Base-by-base conservation (phyloP, 53 echinoderm and acorn worm genomes). In the Stichopus horrens region DNA sequence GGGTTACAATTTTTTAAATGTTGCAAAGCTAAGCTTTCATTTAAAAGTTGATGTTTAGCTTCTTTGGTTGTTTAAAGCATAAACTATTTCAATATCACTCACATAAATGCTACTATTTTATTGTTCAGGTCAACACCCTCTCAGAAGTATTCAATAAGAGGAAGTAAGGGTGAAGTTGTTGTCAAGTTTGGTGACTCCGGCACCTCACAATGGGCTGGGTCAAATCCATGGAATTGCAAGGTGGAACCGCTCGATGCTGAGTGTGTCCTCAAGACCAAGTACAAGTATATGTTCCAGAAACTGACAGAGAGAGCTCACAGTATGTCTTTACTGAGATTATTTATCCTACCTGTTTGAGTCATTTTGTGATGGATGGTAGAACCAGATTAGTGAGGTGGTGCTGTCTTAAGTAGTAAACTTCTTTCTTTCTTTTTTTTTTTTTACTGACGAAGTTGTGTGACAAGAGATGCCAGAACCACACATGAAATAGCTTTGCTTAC, bases 201-300 rank as follows among this genome's bases (percentile, higher is more conserved):
- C 53, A 56, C 77, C 5, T 92, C 90, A 53, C 63, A 76, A 23
- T 94, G 94, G 96, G 91, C 88, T 55, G 94, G 94, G 4, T 91
- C 90, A 6, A 91, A 92, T 19, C 84, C 91, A 6, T 85, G 53
- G 73, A 80, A 90, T 13, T 92, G 93, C 89, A 89, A 79, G 57
- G 88, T 96, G 7, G 88, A 90, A 9, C 22, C 77, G 16, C 89
- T 84, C 66, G 86, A 92, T 21, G 53, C 79, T 8, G 86, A 88
- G 21, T 79, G 68, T 23, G 86, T 89, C 14, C 86, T 95, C 77
- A 88, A 89, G 53, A 74, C 89, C 74, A 95, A 93, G 37, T 96
- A 92, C 83, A 96, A 96, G 74, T 92, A 95, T 82, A 96, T 96
- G 96, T 95, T 93, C 86, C 96, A 96, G 88, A 96, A 96, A 77